Conservation (phyloP, 2,888 invertebrate genomes). For the Vanessa cardui region DNA sequence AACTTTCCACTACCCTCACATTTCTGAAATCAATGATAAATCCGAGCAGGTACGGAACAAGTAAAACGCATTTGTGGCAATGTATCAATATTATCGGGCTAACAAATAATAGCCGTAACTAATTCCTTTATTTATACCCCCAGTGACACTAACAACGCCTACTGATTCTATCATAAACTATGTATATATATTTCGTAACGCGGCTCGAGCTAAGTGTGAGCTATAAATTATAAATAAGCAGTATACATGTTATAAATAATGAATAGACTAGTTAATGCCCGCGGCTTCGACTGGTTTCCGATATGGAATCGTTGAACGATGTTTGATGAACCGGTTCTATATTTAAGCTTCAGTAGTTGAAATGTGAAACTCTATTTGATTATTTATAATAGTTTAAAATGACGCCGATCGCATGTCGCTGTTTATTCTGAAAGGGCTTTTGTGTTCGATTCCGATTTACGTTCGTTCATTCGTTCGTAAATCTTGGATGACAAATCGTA, state of each 20-base stretch:
- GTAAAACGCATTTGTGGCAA: constrained; percentile 15
- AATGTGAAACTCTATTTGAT: neutral
- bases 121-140: constrained; percentile 28
- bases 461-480: no score
- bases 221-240: constrained; percentile 19
- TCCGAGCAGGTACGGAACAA: constrained; percentile 5
- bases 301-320: neutral
- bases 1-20: neutral
- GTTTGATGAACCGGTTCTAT: neutral
- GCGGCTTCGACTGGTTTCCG: neutral
- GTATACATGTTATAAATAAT: constrained; percentile 8
- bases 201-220: constrained; percentile 5
- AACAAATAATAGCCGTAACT: constrained; percentile 14
- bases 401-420: no score
- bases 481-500: no score
- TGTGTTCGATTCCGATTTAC: no score
- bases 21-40: constrained; percentile 6
- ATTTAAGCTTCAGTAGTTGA: neutral
- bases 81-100: constrained; percentile 25
- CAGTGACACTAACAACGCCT: constrained; percentile 33
- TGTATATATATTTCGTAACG: constrained; percentile 19
- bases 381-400: neutral
- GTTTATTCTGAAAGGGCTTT: no score
- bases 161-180: constrained; percentile 30
- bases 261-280: constrained; percentile 1